Conservation (phyloP, 92 coral and sea anemone genomes). For the Bergia sp. region DNA sequence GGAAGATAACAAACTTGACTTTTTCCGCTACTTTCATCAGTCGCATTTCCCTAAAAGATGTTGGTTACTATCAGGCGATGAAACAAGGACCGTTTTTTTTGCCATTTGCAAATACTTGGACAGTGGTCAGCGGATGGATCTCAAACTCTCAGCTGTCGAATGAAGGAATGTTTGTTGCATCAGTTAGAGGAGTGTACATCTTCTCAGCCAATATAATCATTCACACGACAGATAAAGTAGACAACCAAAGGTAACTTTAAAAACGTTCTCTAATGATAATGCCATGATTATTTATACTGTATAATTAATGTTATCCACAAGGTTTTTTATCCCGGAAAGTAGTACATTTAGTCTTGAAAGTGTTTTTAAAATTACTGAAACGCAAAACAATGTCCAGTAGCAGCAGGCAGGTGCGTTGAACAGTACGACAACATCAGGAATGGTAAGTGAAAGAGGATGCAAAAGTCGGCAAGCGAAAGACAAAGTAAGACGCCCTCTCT, state of each 20-base stretch:
- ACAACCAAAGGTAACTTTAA: slow-evolving; percentile 1
- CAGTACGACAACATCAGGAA: too few relatives aligned
- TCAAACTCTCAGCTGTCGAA: neutral
- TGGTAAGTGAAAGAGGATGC: too few relatives aligned
- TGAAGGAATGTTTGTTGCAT: slow-evolving; percentile 22
- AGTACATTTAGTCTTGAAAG: too few relatives aligned
- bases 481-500: too few relatives aligned
- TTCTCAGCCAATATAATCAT: slow-evolving; percentile 26
- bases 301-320: neutral
- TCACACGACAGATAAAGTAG: neutral
- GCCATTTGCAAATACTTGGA: slow-evolving; percentile 30
- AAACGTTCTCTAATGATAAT: neutral
- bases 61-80: slow-evolving; percentile 7
- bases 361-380: too few relatives aligned
- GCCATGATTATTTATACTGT: neutral
- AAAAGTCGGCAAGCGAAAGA: too few relatives aligned
- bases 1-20: slow-evolving; percentile 13
- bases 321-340: neutral
- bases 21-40: slow-evolving; percentile 14
- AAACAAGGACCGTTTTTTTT: neutral
- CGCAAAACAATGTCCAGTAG: too few relatives aligned
- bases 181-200: slow-evolving; percentile 16
- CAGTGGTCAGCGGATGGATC: slow-evolving; percentile 23
- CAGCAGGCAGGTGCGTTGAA: too few relatives aligned
- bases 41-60: neutral